Evolutionary conservation across 2,113 vertebrate genomes (phyloP).

Genomic region (Glaucomys volans): DNA sequence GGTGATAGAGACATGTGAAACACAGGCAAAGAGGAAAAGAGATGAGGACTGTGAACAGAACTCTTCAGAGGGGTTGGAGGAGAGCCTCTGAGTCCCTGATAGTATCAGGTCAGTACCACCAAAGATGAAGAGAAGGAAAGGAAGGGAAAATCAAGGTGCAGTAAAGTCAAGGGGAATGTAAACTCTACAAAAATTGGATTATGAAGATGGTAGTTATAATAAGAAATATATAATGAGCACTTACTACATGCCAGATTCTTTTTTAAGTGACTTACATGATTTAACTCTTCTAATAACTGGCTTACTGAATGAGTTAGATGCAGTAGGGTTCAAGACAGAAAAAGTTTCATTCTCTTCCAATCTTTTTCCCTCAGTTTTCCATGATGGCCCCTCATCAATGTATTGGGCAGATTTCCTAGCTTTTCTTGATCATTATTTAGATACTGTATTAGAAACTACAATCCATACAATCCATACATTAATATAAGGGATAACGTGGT

Average conservation of each 20-base stretch:
- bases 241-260: not conserved
- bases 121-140: not conserved
- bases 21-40: not conserved
- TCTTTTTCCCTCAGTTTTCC: not conserved
- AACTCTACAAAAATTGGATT: not conserved
- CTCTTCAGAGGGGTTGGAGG: not conserved
- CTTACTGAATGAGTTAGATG: not conserved
- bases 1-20: not conserved
- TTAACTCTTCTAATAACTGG: constrained; percentile 36
- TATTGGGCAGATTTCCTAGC: not conserved
- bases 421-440: constrained; percentile 16
- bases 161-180: not conserved
- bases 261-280: not conserved
- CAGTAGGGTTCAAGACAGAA: not conserved
- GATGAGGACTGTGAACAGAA: not conserved
- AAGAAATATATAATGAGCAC: not conserved
- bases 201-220: not conserved
- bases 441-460: not conserved
- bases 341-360: constrained; percentile 31
- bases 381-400: not conserved
- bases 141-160: not conserved
- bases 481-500: not conserved
- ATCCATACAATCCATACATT: not conserved
- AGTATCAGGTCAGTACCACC: not conserved
- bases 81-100: not conserved